Evolutionary conservation across 2,113 vertebrate genomes (phyloP).

Genomic region (Dendrocopos noguchii): DNA sequence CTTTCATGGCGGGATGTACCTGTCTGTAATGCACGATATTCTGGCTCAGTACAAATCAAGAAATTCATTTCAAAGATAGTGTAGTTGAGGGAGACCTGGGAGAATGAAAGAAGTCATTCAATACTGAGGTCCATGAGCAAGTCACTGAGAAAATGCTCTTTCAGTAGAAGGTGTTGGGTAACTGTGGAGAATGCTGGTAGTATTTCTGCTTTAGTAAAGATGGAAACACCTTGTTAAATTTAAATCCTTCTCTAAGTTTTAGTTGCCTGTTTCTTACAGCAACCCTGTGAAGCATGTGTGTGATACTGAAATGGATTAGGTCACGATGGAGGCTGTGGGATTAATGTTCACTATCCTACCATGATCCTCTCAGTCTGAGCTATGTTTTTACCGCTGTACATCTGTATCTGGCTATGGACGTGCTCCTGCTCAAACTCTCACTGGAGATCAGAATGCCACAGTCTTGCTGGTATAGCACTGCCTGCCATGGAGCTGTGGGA

Average conservation of each 20-base stretch:
- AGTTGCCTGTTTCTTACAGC: not conserved
- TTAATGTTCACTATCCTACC: not conserved
- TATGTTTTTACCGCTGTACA: not conserved
- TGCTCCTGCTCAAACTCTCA: not conserved
- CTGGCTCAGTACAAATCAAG: not conserved
- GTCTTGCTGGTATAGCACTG: not conserved
- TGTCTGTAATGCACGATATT: not conserved
- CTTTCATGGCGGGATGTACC: not conserved
- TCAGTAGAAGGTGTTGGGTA: not conserved
- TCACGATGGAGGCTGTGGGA: not conserved
- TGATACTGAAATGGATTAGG: not conserved
- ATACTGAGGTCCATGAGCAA: not conserved
- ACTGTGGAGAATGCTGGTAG: not conserved
- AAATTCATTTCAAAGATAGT: not conserved
- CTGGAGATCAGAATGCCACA: not conserved
- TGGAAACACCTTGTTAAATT: constrained; percentile 9
- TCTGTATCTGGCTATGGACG: not conserved
- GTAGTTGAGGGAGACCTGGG: not conserved
- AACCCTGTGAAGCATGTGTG: not conserved
- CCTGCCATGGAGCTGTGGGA: not conserved
- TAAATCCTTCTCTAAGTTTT: not conserved
- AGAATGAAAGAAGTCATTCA: not conserved
- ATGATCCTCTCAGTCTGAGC: not conserved
- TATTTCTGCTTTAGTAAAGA: constrained; percentile 3
- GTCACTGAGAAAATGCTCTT: not conserved